Conservation (phyloP, 2,113 vertebrate genomes). For the Poecile atricapillus region DNA sequence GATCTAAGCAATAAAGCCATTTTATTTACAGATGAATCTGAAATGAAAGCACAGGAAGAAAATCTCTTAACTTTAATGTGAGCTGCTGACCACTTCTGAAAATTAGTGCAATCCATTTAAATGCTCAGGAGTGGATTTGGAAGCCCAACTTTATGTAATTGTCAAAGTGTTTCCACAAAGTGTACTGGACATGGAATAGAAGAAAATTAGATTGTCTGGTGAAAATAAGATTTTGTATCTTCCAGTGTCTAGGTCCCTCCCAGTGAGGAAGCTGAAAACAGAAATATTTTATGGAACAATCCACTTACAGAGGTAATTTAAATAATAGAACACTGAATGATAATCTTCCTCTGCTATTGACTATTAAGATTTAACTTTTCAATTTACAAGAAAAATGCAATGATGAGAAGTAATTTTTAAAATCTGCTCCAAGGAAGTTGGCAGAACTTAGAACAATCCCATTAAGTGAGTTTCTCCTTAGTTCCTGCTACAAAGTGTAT, state of each 20-base stretch:
- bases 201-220: slow-evolving; percentile 11
- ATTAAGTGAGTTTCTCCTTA: neutral
- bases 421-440: neutral
- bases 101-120: slow-evolving; percentile 31
- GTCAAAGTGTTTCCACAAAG: neutral
- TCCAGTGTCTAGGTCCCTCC: neutral
- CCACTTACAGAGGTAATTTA: neutral
- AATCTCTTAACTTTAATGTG: neutral
- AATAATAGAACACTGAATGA: neutral
- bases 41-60: neutral
- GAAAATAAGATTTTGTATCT: slow-evolving; percentile 2
- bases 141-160: neutral
- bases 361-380: neutral
- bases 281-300: slow-evolving; percentile 11
- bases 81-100: neutral
- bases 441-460: neutral
- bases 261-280: neutral
- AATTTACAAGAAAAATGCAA: neutral
- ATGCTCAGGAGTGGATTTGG: neutral
- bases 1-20: neutral
- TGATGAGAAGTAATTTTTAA: neutral
- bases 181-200: neutral
- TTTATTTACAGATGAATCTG: neutral
- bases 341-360: neutral
- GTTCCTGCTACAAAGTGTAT: neutral